These are phyloP conservation scores for Urocitellus parryii DNA, from an alignment of 2,113 vertebrate species.

Conservation along the genomic window DNA sequence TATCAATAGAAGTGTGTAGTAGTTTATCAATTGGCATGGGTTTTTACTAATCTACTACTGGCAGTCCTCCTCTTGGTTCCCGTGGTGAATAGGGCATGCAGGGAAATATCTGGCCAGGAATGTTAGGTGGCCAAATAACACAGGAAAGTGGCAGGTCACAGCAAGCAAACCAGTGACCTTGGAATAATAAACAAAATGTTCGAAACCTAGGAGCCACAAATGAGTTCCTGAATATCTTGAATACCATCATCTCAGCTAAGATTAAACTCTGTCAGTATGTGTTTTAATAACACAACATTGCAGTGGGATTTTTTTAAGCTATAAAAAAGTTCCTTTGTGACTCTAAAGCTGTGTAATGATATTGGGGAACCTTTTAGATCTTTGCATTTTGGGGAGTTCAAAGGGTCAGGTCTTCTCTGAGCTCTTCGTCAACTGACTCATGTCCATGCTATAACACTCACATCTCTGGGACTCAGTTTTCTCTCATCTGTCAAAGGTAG, in stretches of 20 bases:
- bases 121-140: background rate
- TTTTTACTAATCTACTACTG: background rate
- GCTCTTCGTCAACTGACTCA: background rate
- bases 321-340: background rate
- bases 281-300: background rate
- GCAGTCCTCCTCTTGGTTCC: background rate
- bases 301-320: background rate
- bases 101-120: background rate
- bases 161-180: background rate
- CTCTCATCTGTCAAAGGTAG: background rate
- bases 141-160: background rate
- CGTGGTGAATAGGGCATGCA: background rate
- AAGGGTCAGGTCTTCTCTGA: background rate
- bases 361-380: background rate
- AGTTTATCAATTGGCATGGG: background rate
- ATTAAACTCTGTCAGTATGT: background rate
- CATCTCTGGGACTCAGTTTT: constrained; percentile 43
- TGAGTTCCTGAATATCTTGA: background rate
- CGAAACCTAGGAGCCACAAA: background rate
- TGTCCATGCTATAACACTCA: background rate
- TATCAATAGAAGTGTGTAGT: background rate
- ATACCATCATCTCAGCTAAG: background rate
- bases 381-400: background rate
- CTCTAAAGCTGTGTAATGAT: background rate
- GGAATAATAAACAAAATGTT: background rate